Percentiles rank a stretch among this genome's conserved stretches.
Evolutionary conservation across 1,140 invertebrate species (phyloP).

Genomic region (Condylostylus longicornis): DNA sequence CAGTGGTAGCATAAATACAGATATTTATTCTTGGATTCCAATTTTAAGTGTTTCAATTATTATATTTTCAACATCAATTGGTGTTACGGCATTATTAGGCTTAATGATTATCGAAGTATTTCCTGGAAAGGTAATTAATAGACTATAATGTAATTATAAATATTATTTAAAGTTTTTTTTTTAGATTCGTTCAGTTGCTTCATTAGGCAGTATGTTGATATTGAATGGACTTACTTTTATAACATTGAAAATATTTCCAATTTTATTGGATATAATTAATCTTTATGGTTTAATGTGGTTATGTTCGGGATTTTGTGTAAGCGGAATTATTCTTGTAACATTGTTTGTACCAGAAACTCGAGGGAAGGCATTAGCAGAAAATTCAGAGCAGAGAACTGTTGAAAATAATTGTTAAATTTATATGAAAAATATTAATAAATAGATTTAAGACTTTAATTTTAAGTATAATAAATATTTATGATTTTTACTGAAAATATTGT

Average conservation of each 20-base stretch:
- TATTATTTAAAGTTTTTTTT: conserved; percentile 3
- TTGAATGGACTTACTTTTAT: conserved; percentile 15
- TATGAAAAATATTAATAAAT: too few species aligned
- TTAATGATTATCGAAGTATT: conserved; percentile 24
- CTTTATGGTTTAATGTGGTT: conserved; percentile 21
- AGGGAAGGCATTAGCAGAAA: too few species aligned
- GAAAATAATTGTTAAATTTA: too few species aligned
- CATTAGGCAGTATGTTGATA: conserved; percentile 19
- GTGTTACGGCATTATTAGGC: conserved; percentile 22
- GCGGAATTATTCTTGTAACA: conserved; percentile 19
- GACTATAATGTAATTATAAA: neutral
- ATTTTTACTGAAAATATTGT: too few species aligned
- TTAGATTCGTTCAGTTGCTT: conserved; percentile 20
- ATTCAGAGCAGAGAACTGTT: too few species aligned
- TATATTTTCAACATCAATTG: conserved; percentile 20
- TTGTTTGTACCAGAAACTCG: conserved; percentile 23
- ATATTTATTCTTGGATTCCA: conserved; percentile 20
- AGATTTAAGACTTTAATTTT: too few species aligned
- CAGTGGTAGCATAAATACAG: conserved; percentile 9
- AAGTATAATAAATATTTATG: too few species aligned
- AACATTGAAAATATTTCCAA: conserved; percentile 18
- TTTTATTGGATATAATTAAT: conserved; percentile 14
- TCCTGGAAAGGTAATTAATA: conserved; percentile 19
- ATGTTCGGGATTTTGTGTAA: conserved; percentile 13
- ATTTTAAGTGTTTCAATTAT: conserved; percentile 17